These are phyloP conservation scores for Mesoclemmys tuberculata DNA, from an alignment of 2,113 vertebrate species.

Conservation along the genomic window DNA sequence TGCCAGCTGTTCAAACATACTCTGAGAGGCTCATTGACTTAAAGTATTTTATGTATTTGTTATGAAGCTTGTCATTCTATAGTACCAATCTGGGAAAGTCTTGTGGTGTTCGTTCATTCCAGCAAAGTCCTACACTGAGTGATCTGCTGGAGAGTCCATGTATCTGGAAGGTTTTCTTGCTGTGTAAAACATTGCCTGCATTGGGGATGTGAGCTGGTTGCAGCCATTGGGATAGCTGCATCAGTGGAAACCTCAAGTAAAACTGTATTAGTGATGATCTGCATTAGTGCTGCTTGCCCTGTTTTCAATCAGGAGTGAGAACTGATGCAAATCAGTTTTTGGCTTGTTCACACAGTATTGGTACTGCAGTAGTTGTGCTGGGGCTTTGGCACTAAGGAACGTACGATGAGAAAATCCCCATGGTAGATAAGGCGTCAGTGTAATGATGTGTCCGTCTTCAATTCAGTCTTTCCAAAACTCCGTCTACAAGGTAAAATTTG, in stretches of 20 bases:
- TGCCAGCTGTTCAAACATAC: not conserved
- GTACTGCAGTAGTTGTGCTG: not conserved
- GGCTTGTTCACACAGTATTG: not conserved
- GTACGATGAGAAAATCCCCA: not conserved
- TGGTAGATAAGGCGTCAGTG: not conserved
- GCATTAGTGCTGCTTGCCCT: not conserved
- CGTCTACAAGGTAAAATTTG: not conserved
- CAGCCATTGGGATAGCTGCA: not conserved
- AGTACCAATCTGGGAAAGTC: not conserved
- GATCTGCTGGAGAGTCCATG: not conserved
- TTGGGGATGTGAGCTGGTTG: not conserved
- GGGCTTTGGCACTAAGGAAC: not conserved
- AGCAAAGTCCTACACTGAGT: not conserved
- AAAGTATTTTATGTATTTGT: slow-evolving; percentile 13
- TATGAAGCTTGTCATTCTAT: slow-evolving; percentile 4
- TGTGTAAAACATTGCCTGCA: not conserved
- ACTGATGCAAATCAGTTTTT: not conserved
- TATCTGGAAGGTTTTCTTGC: not conserved
- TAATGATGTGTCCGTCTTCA: not conserved
- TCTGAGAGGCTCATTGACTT: not conserved
- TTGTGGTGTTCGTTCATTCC: not conserved
- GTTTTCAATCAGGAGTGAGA: not conserved
- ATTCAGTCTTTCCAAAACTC: not conserved
- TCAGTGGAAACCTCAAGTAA: not conserved
- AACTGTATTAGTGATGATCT: not conserved